phyloP scores from a whole-genome alignment of 2,888 invertebrate species.

The Lepidocyrtoides sp. region DNA sequence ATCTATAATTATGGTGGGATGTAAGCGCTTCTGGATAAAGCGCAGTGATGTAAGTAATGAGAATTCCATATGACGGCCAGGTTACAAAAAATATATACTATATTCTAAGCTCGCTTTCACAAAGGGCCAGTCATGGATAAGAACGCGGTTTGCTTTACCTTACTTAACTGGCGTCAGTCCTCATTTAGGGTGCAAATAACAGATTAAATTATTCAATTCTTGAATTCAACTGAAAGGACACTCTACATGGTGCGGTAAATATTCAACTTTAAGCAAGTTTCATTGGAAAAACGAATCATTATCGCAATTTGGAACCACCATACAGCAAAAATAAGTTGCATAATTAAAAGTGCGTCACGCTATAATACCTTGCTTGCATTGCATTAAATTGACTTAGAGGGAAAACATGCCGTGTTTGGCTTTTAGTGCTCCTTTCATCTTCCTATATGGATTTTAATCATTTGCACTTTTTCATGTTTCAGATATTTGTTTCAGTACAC shows the following conservation, averaged over 20 bases:
- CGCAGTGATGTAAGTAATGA: too few species aligned
- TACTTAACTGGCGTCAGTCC: neutral
- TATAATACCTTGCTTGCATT: too few species aligned
- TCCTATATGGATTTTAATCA: too few species aligned
- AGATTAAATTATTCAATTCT: slow-evolving; percentile 37
- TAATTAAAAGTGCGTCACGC: too few species aligned
- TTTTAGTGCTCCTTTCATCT: too few species aligned
- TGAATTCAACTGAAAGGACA: neutral
- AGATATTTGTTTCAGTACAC: too few species aligned
- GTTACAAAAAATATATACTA: neutral
- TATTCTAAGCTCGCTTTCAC: neutral
- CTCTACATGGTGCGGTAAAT: neutral
- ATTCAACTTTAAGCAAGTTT: neutral
- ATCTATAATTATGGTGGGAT: neutral
- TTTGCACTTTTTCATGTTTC: too few species aligned
- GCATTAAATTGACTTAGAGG: too few species aligned
- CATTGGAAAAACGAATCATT: too few species aligned
- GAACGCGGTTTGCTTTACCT: neutral
- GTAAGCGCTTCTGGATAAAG: neutral
- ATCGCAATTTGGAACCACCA: too few species aligned
- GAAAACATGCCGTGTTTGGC: too few species aligned
- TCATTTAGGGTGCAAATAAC: slow-evolving; percentile 25
- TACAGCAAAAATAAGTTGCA: too few species aligned
- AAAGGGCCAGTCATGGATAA: neutral
- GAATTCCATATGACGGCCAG: neutral